A percentile compares a stretch with the other conserved stretches of the same genome.
Conservation (phyloP, 2,113 vertebrate species). For the Trematocara nigrifrons region DNA sequence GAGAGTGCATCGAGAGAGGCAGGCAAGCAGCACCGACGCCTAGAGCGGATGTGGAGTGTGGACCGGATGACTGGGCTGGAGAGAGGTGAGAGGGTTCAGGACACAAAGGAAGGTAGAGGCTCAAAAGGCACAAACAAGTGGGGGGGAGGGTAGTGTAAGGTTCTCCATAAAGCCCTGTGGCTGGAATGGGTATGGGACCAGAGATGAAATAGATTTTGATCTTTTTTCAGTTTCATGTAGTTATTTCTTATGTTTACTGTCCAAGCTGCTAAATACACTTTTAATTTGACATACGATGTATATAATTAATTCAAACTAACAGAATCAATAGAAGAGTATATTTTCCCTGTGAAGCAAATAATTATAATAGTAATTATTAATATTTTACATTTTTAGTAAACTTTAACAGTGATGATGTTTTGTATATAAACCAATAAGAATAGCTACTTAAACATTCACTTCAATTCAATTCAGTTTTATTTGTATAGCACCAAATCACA, state of each 20-base stretch:
- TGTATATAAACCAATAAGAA: not conserved
- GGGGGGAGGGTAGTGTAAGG: not conserved
- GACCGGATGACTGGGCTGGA: conserved; percentile 85
- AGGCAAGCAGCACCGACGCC: conserved; percentile 82
- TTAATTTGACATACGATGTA: not conserved
- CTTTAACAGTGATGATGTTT: not conserved
- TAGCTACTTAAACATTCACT: not conserved
- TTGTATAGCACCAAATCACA: not conserved
- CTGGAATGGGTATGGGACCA: not conserved
- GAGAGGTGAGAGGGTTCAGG: conserved; percentile 71
- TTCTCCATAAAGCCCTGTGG: not conserved
- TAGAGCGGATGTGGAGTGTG: conserved; percentile 92
- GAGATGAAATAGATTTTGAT: conserved; percentile 49
- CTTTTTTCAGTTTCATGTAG: not conserved
- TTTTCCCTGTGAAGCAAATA: not conserved
- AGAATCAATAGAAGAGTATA: not conserved
- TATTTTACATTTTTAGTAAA: not conserved
- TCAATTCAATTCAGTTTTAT: not conserved
- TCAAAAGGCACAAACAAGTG: conserved; percentile 23
- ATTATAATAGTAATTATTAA: not conserved
- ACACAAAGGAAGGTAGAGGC: conserved; percentile 62
- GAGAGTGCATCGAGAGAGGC: conserved; percentile 79
- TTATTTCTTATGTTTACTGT: not conserved
- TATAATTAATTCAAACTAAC: not conserved
- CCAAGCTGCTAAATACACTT: not conserved